These are phyloP conservation scores for Acanthosepion lycidas DNA, from an alignment of 2,888 invertebrate species.

Conservation along the genomic window DNA sequence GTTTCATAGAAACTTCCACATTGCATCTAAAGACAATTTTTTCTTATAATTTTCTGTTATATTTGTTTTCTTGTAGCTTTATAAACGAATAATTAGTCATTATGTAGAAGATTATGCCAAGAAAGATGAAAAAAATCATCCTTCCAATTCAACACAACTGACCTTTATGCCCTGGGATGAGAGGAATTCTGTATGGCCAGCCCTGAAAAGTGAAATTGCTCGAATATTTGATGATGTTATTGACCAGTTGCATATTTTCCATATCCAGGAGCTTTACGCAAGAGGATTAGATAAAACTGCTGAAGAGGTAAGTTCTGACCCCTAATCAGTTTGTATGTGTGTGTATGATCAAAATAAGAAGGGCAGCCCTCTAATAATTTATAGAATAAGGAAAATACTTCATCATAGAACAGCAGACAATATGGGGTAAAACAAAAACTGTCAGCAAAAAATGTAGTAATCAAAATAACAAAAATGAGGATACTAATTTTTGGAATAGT, in stretches of 20 bases:
- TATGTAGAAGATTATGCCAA: slow-evolving; percentile 44
- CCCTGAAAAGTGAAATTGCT: slow-evolving; percentile 78
- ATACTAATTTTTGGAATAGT: too few relatives aligned
- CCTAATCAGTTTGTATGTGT: too few relatives aligned
- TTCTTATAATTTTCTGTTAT: too few relatives aligned
- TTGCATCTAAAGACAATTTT: too few relatives aligned
- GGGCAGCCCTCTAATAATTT: too few relatives aligned
- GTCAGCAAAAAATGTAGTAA: too few relatives aligned
- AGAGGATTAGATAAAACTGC: slow-evolving; percentile 79
- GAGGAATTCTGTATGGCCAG: not conserved
- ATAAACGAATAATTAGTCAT: slow-evolving; percentile 36
- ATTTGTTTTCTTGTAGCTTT: not conserved
- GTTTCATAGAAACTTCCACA: too few relatives aligned
- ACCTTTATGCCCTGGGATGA: slow-evolving; percentile 42
- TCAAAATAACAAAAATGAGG: too few relatives aligned
- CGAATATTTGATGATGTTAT: slow-evolving; percentile 85
- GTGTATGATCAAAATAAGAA: too few relatives aligned
- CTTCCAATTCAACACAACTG: slow-evolving; percentile 35
- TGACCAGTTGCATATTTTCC: slow-evolving; percentile 84
- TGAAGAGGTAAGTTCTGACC: slow-evolving; percentile 77
- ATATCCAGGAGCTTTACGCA: slow-evolving; percentile 81
- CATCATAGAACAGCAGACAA: too few relatives aligned
- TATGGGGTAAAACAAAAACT: too few relatives aligned
- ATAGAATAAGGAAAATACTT: too few relatives aligned
- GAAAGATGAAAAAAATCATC: not conserved